These are phyloP conservation scores for Nephotettix cincticeps DNA, from an alignment of 1,140 invertebrate species.

Conservation along the genomic window DNA sequence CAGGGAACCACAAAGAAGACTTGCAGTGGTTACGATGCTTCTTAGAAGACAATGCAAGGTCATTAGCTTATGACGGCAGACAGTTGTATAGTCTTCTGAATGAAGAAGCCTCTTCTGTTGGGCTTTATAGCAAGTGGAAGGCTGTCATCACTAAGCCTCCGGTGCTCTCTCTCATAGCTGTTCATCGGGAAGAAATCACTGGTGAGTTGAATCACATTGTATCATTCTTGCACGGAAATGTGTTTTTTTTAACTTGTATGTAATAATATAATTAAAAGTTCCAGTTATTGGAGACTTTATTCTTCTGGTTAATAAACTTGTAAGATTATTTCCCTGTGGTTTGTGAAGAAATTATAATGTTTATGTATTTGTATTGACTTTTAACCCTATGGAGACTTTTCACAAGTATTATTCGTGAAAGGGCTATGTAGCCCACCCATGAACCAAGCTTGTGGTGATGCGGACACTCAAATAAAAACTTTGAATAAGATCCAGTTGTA, in stretches of 20 bases:
- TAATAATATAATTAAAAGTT: neutral
- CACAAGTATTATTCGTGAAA: no score
- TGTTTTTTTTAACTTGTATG: neutral
- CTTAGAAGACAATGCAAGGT: conserved; percentile 62
- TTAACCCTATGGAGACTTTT: no score
- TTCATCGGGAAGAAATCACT: neutral
- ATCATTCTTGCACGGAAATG: neutral
- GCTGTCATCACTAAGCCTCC: conserved; percentile 47
- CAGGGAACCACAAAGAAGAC: conserved; percentile 51
- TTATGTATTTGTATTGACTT: no score
- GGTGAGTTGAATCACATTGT: neutral
- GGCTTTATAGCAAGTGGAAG: conserved; percentile 28
- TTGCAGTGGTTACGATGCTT: conserved; percentile 61
- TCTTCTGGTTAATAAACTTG: neutral
- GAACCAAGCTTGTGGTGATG: no score
- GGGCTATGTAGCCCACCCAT: no score
- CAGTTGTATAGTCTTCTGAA: conserved; percentile 66
- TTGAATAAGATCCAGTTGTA: no score
- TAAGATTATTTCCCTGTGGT: neutral
- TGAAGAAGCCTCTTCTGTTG: neutral
- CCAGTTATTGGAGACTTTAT: neutral
- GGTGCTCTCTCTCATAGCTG: conserved; percentile 51
- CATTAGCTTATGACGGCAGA: conserved; percentile 70
- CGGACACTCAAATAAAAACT: no score
- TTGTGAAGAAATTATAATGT: neutral